Evolutionary conservation across 2,113 vertebrate species (phyloP), one percentile per base, ranked within the genome.

Genomic region (Eidolon helvum): DNA sequence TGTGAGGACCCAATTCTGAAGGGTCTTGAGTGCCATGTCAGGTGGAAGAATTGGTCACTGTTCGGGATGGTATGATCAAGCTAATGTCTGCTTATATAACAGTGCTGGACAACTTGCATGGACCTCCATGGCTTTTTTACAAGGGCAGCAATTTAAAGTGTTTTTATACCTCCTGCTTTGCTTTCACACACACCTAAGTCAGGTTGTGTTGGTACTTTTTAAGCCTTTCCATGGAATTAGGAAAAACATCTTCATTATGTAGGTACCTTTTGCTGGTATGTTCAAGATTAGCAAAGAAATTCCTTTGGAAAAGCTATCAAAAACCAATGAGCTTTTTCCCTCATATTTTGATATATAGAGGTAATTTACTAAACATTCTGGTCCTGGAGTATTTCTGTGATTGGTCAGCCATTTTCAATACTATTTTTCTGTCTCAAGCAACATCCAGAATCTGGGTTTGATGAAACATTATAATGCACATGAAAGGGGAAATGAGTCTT

Each of bases 331-430:
- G 9, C 33, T 19, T 28, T 91, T 87, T n/a, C 4, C 24, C 65
- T 94, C n/a, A 21, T 68, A 35, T 66, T 95, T 97, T 93, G 50
- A 96, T 28, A 74, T 95, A 50, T 30, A 92, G 68, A 87, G 40
- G 35, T 97, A 53, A 89, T 88, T 84, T 90, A 74, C 63, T 87
- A 83, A 89, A 93, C 89, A 94, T 92, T 66, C 48, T 96, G n/a
- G 26, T 22, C 35, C 33, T 78, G 11, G 28, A 48, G 50, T 94
- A 75, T 89, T 93, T 97, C 59, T 79, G 33, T 91, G 14, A 88
- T 26, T 59, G 5, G 26, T 85, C 61, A 86, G 50, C 28, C 63
- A 40, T 92, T 65, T 40, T 83, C 65, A 79, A 10, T 68, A 40
- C 24, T 45, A 1, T 77, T 91, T 92, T 78, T 83, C 71, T 21